Evolutionary conservation across 2,888 invertebrate species (phyloP).

Genomic region (Parnassius smintheus): DNA sequence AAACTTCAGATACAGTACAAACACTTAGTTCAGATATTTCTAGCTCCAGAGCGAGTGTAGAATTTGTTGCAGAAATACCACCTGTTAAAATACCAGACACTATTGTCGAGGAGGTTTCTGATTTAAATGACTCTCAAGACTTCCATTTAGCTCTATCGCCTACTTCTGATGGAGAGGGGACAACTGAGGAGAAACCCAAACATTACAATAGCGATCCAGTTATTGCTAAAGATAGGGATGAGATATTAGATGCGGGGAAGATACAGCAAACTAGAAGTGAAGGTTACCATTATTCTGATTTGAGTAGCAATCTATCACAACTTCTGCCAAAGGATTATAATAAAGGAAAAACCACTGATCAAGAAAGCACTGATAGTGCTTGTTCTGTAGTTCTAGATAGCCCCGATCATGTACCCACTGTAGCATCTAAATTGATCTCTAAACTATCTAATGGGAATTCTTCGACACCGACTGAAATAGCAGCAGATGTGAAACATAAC

Average conservation of each 20-base stretch:
- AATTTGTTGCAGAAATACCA: slow-evolving; percentile 55
- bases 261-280: slow-evolving; percentile 55
- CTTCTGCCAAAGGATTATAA: slow-evolving; percentile 45
- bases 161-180: slow-evolving; percentile 44
- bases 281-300: slow-evolving; percentile 56
- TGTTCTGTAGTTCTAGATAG: slow-evolving; percentile 61
- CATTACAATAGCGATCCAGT: slow-evolving; percentile 57
- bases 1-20: slow-evolving; percentile 27
- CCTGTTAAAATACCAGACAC: slow-evolving; percentile 49
- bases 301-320: slow-evolving; percentile 50
- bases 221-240: slow-evolving; percentile 49
- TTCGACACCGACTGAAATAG: slow-evolving; percentile 65
- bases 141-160: slow-evolving; percentile 66
- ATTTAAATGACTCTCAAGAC: slow-evolving; percentile 66
- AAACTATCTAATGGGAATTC: slow-evolving; percentile 75
- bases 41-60: slow-evolving; percentile 51
- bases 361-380: slow-evolving; percentile 70
- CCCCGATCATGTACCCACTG: slow-evolving; percentile 59
- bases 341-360: slow-evolving; percentile 62
- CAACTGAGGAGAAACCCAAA: slow-evolving; percentile 37
- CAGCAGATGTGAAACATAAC: slow-evolving; percentile 38
- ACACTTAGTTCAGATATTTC: slow-evolving; percentile 38
- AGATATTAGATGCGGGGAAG: slow-evolving; percentile 50
- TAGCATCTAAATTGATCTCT: slow-evolving; percentile 66
- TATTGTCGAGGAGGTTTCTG: slow-evolving; percentile 50